Conservation (phyloP, 2,797 vertebrate genomes). For the Caiman crocodilus region DNA sequence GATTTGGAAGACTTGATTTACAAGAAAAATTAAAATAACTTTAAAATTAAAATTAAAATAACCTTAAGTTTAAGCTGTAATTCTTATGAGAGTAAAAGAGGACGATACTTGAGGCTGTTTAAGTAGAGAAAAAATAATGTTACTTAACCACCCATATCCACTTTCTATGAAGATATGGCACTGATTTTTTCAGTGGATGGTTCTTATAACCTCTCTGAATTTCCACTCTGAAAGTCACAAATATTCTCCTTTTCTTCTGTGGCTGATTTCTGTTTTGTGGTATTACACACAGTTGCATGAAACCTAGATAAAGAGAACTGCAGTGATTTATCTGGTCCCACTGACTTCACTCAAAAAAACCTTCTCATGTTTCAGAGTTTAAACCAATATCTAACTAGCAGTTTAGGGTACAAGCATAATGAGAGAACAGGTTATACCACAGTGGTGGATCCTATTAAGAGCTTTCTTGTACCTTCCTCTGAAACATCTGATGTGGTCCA, state of each 20-base stretch:
- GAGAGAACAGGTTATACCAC: background rate
- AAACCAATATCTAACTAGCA: background rate
- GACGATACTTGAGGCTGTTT: background rate
- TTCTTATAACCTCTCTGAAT: fast-evolving
- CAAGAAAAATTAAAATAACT: background rate
- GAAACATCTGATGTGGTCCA: background rate
- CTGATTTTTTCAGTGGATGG: fast-evolving
- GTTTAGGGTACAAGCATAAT: background rate
- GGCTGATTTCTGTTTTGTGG: fast-evolving
- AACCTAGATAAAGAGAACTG: fast-evolving
- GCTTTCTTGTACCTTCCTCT: background rate
- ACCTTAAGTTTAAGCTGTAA: background rate
- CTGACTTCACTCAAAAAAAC: background rate
- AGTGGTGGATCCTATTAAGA: background rate
- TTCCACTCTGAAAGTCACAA: background rate
- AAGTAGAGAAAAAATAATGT: background rate
- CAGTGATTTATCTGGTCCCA: fast-evolving
- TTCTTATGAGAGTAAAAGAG: background rate
- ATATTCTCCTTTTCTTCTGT: background rate
- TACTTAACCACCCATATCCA: fast-evolving
- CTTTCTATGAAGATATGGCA: background rate
- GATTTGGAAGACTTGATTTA: background rate
- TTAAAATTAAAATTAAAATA: background rate
- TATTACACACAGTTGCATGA: fast-evolving
- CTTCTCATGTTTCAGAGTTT: background rate